Conservation (phyloP, 1,140 invertebrate genomes). For the Paraescarpia echinospica region DNA sequence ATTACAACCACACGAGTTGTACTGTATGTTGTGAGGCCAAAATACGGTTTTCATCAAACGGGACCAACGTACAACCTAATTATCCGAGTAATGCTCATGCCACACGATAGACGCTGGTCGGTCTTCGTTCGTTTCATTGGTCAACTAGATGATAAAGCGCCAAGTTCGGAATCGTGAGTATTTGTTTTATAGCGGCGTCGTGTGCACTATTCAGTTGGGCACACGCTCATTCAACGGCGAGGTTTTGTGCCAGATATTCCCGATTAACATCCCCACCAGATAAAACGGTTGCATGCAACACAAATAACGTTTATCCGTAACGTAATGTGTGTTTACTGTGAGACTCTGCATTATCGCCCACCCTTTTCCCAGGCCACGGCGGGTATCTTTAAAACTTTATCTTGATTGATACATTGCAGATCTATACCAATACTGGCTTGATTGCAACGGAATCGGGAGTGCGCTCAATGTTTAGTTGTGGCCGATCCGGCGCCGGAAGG, state of each 20-base stretch:
- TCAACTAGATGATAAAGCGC: slow-evolving; percentile 5
- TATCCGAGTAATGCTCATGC: neutral
- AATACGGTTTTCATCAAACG: too few species aligned
- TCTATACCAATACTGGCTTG: too few species aligned
- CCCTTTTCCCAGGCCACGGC: neutral
- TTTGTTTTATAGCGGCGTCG: neutral
- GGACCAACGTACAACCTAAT: neutral
- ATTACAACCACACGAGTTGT: too few species aligned
- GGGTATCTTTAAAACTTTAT: neutral
- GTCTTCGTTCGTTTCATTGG: neutral
- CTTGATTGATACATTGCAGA: too few species aligned
- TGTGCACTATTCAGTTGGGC: neutral
- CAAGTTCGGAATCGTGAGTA: neutral
- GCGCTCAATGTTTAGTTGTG: too few species aligned
- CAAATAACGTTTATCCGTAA: neutral
- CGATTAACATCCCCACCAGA: neutral
- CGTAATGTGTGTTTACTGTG: neutral
- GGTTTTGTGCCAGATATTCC: neutral
- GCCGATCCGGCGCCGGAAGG: too few species aligned
- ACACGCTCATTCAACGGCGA: neutral
- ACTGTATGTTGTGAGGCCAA: too few species aligned
- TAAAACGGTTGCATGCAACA: neutral
- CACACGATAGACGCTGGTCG: neutral
- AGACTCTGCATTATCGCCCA: neutral
- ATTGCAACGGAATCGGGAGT: too few species aligned